Evolutionary conservation across 2,888 invertebrate species (phyloP).

Genomic region (Tuberolachnus salignus): DNA sequence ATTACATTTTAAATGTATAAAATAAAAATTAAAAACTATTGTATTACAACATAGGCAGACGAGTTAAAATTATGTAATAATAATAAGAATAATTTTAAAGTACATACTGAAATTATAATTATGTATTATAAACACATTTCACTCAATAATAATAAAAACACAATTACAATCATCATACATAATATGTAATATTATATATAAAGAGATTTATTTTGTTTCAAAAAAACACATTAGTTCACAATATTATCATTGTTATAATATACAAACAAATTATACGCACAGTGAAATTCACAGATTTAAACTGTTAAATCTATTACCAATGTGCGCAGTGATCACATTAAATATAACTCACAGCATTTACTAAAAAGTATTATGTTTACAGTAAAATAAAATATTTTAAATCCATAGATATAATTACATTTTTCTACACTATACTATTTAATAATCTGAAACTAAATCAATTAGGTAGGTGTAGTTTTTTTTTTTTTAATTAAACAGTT

Average conservation of each 20-base stretch:
- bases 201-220: neutral
- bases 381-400: neutral
- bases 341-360: neutral
- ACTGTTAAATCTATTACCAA: no score
- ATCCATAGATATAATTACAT: neutral
- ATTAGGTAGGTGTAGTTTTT: neutral
- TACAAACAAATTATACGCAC: neutral
- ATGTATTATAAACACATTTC: slow-evolving; percentile 5
- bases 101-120: neutral
- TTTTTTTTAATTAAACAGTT: slow-evolving; percentile 4
- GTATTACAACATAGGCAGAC: neutral
- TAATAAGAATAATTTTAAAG: neutral
- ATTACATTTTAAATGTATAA: neutral
- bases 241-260: neutral
- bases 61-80: neutral
- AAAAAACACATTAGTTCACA: neutral
- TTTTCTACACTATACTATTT: neutral
- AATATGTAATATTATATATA: neutral
- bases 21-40: slow-evolving; percentile 22
- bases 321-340: no score
- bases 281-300: no score
- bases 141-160: neutral
- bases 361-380: neutral
- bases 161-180: no score
- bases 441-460: neutral